Base-by-base conservation (phyloP, 2,797 vertebrate species). In the Taenioides sp. region DNA sequence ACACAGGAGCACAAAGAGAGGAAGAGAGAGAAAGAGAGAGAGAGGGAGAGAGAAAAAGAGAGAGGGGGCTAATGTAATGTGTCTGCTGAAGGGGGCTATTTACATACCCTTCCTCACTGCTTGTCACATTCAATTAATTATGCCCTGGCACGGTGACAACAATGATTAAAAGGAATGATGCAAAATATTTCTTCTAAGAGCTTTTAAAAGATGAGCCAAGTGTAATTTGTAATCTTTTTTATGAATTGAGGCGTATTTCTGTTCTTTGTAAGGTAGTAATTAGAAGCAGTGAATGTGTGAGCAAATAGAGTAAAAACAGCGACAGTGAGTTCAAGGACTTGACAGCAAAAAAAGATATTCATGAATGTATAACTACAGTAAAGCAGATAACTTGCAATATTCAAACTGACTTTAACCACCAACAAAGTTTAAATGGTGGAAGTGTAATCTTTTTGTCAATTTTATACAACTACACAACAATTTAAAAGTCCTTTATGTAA, bases 91-190 rank as follows among this genome's bases (percentile, higher is more conserved):
- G 84, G 81, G 80, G 75, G 77, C 84, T 91, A 89, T 91, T 91
- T 89, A 90, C 91, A 91, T 88, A 87, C 83, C 76, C 84, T 86
- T 88, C 88, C 82, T 84, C 82, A 81, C 79, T 43, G 76, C 84
- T 76, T 89, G 91, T 92, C 93, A 91, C 89, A 89, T 92, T 84
- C 81, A 86, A 93, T 93, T 88, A 91, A 90, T 91, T 89, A 89
- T 75, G 85, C 85, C 69, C 76, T 84, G 80, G 86, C 89, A 79
- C 80, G 79, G 86, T 90, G 89, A 88, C 91, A 91, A 84, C 84
- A 80, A 90, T 86, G 81, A 90, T 90, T 88, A 92, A 88, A 72
- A 78, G 72, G 72, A 85, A 74, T 54, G 80, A 81, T 76, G 78
- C 74, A 81, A 82, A 85, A 87, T 78, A 82, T 85, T 86, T 79